A percentile compares a stretch with the other conserved stretches of the same genome.
Conservation (phyloP, 2,797 vertebrate species). For the Gymnoscopelus braueri region DNA sequence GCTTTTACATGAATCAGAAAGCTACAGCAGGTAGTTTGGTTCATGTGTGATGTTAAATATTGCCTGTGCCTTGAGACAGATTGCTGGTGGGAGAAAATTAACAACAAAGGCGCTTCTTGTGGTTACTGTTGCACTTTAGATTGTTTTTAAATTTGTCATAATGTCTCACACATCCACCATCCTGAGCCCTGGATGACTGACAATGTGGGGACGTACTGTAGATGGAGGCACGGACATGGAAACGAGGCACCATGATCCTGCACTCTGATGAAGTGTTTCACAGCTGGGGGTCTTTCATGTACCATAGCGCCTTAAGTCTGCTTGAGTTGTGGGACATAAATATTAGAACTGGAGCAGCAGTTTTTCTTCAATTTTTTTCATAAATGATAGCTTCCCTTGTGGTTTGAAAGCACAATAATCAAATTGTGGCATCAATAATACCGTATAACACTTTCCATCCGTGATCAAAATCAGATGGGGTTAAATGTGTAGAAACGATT, state of each 20-base stretch:
- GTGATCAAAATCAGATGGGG: conserved; percentile 35
- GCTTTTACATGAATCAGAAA: conserved; percentile 18
- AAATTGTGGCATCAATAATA: conserved; percentile 11
- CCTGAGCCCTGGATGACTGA: conserved; percentile 83
- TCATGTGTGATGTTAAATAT: conserved; percentile 26
- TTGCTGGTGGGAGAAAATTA: conserved; percentile 88
- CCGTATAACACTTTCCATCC: conserved; percentile 43
- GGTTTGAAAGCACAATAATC: conserved; percentile 17
- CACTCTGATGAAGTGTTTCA: conserved; percentile 78
- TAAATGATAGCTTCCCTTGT: no score
- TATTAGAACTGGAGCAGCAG: not conserved
- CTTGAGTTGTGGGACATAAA: not conserved
- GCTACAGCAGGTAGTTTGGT: conserved; percentile 33
- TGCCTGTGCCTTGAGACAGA: conserved; percentile 60
- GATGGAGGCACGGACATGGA: conserved; percentile 77
- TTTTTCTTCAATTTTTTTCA: no score
- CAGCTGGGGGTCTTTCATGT: conserved; percentile 35
- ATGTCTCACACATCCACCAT: conserved; percentile 51
- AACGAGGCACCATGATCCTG: conserved; percentile 75
- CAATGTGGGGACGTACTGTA: conserved; percentile 70
- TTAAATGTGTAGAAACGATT: conserved; percentile 36
- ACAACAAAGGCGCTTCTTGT: conserved; percentile 83
- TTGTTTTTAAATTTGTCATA: conserved; percentile 11
- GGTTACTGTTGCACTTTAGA: conserved; percentile 49
- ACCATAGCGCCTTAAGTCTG: conserved; percentile 3